These are phyloP conservation scores for Macropus fuliginosus DNA, from an alignment of 2,797 vertebrate species.

Conservation along the genomic window DNA sequence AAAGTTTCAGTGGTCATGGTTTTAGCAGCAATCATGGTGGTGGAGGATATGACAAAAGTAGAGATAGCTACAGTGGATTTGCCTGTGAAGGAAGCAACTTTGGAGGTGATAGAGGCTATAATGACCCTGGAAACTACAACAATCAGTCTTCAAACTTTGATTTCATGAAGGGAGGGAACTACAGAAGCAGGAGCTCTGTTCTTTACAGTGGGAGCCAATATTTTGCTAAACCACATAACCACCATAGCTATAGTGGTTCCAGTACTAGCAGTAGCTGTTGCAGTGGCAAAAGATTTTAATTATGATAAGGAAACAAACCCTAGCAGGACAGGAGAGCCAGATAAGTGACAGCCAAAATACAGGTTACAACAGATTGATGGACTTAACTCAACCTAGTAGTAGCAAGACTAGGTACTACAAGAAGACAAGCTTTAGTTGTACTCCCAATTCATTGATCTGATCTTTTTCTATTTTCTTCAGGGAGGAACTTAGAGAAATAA, in stretches of 20 bases:
- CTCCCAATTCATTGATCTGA: too few species aligned
- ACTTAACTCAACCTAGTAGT: neutral
- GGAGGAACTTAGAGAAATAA: too few species aligned
- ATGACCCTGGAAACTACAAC: conserved; percentile 43
- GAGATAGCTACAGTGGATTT: neutral
- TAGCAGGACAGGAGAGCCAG: neutral
- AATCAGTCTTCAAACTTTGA: neutral
- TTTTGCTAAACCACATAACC: neutral
- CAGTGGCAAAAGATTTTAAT: conserved; percentile 80
- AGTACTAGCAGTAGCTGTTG: conserved; percentile 86
- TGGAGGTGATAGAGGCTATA: conserved; percentile 86
- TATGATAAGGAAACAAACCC: neutral
- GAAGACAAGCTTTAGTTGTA: neutral
- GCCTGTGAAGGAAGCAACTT: neutral
- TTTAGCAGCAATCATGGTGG: conserved; percentile 79
- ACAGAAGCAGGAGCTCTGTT: neutral
- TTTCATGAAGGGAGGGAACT: neutral
- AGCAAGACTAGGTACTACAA: neutral
- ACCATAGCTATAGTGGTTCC: conserved; percentile 82
- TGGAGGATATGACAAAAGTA: neutral
- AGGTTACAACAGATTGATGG: neutral
- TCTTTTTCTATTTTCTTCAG: too few species aligned
- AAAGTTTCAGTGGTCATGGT: conserved; percentile 64
- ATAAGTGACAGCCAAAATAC: neutral
- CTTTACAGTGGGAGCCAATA: neutral